These are phyloP conservation scores for Caligus rogercresseyi DNA, from an alignment of 1,140 invertebrate species.

Conservation along the genomic window DNA sequence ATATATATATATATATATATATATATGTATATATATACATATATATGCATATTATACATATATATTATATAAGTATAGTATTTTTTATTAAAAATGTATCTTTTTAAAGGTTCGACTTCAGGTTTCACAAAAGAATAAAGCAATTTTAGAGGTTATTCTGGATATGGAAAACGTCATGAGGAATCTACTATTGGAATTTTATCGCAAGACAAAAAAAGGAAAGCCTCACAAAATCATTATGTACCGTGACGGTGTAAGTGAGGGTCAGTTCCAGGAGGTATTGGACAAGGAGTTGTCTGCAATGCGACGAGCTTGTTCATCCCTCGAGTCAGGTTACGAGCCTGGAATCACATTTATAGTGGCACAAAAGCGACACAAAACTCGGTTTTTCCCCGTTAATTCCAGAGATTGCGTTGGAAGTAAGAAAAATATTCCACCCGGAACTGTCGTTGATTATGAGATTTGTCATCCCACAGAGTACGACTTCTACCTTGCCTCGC, in stretches of 20 bases:
- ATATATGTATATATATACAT: no score
- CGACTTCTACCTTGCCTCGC: constrained; percentile 66
- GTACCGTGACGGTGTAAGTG: constrained; percentile 56
- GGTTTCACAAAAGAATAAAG: constrained; percentile 25
- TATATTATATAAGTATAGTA: no score
- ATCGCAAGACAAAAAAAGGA: background rate
- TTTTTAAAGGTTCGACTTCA: constrained; percentile 8
- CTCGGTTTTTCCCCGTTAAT: constrained; percentile 27
- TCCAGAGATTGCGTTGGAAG: constrained; percentile 17
- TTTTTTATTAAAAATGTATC: no score
- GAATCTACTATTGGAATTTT: constrained; percentile 8
- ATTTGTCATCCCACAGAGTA: constrained; percentile 62
- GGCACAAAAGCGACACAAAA: constrained; percentile 34
- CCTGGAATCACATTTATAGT: constrained; percentile 33
- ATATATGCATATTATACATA: no score
- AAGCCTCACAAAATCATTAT: constrained; percentile 30
- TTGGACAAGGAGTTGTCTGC: constrained; percentile 11
- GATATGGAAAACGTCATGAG: constrained; percentile 32
- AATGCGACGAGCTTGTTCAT: constrained; percentile 26
- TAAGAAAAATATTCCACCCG: constrained; percentile 51
- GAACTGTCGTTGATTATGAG: constrained; percentile 57
- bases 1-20: no score
- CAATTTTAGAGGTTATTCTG: constrained; percentile 40
- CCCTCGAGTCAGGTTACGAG: constrained; percentile 26
- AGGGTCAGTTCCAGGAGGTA: constrained; percentile 59